These are phyloP conservation scores for Cosmia pyralina DNA, from an alignment of 2,888 invertebrate species.

Conservation along the genomic window DNA sequence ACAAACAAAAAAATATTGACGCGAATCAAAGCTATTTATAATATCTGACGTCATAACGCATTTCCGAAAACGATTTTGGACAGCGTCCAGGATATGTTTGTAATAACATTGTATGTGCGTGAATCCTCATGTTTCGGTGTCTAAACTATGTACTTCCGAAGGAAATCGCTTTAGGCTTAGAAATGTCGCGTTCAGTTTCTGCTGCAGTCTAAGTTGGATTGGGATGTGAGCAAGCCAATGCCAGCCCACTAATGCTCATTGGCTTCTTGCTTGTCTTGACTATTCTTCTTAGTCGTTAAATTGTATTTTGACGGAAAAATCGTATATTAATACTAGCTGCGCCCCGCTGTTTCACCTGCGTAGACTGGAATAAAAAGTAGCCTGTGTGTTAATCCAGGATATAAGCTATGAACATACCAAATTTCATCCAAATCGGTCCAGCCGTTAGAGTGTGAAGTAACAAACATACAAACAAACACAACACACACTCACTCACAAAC, in stretches of 20 bases:
- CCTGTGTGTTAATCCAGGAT: too few relatives aligned
- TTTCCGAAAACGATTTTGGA: slow-evolving; percentile 69
- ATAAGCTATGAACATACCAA: too few relatives aligned
- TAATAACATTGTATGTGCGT: slow-evolving; percentile 19
- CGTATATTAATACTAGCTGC: too few relatives aligned
- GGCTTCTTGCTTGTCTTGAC: background rate
- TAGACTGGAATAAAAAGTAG: too few relatives aligned
- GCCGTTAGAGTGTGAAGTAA: too few relatives aligned
- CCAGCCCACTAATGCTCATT: background rate
- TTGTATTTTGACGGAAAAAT: too few relatives aligned
- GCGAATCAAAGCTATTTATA: slow-evolving; percentile 62
- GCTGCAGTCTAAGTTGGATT: background rate
- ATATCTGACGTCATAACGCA: slow-evolving; percentile 58
- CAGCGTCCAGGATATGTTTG: slow-evolving; percentile 65
- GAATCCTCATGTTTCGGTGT: slow-evolving; percentile 42
- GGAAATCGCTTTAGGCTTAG: background rate
- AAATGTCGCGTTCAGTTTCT: slow-evolving; percentile 1
- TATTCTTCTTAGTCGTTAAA: background rate
- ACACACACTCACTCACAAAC: too few relatives aligned
- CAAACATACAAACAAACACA: too few relatives aligned
- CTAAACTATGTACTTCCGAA: slow-evolving; percentile 21
- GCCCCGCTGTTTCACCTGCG: too few relatives aligned
- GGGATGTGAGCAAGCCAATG: background rate
- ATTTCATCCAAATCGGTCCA: too few relatives aligned
- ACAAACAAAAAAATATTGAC: slow-evolving; percentile 59